phyloP scores from a whole-genome alignment of 2,113 vertebrate species.

The Oncorhynchus gorbuscha region DNA sequence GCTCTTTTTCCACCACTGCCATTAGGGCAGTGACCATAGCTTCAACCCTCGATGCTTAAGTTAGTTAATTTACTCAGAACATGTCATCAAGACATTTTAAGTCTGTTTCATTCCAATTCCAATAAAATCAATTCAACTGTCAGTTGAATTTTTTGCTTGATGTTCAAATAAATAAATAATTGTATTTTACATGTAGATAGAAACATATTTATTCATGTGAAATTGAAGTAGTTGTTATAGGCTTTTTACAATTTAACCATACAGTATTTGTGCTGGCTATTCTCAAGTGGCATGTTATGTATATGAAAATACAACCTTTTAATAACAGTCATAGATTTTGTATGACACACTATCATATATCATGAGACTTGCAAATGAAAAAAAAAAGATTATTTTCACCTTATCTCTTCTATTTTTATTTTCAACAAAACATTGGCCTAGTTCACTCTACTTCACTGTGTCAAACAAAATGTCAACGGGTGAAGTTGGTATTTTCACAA shows the following conservation, averaged over 20 bases:
- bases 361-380: too few species aligned
- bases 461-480: too few species aligned
- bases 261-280: constrained; percentile 1
- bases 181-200: background rate
- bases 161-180: background rate
- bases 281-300: background rate
- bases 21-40: background rate
- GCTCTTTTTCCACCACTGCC: too few species aligned
- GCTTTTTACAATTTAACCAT: background rate
- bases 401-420: too few species aligned
- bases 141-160: background rate
- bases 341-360: background rate
- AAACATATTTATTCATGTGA: background rate
- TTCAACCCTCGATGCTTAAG: background rate
- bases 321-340: background rate
- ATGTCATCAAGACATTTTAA: too few species aligned
- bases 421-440: too few species aligned
- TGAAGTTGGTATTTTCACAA: too few species aligned
- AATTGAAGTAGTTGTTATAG: background rate
- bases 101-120: too few species aligned
- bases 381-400: too few species aligned
- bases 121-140: too few species aligned
- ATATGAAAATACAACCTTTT: background rate
- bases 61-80: background rate
- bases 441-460: too few species aligned